These are phyloP conservation scores for Panorpa germanica DNA, from an alignment of 2,888 invertebrate genomes.

Conservation along the genomic window DNA sequence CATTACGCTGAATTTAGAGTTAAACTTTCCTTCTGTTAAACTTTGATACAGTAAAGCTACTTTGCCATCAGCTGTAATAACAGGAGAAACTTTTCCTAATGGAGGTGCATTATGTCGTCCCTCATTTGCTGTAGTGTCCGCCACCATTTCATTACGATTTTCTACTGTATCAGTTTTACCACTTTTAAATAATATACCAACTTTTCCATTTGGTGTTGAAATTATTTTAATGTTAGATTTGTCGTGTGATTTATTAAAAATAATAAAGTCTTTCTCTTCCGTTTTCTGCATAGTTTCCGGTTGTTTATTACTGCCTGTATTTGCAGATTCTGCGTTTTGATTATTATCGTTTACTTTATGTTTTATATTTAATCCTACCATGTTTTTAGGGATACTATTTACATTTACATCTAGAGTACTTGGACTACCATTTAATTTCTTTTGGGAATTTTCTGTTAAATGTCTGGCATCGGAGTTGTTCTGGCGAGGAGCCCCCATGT, in stretches of 20 bases:
- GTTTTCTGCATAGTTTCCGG: too few species aligned
- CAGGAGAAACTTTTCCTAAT: slow-evolving; percentile 28
- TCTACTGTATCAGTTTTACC: slow-evolving; percentile 11
- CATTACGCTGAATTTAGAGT: slow-evolving; percentile 6
- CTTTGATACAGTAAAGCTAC: slow-evolving; percentile 27
- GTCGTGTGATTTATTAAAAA: slow-evolving; percentile 23
- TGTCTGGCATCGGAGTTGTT: slow-evolving; percentile 19
- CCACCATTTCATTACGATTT: slow-evolving; percentile 8
- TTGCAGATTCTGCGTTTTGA: too few species aligned
- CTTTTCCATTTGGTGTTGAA: slow-evolving; percentile 26
- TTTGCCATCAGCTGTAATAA: slow-evolving; percentile 27
- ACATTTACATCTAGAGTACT: too few species aligned
- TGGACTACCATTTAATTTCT: too few species aligned
- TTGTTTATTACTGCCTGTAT: too few species aligned
- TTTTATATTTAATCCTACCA: too few species aligned
- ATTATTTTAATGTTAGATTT: slow-evolving; percentile 27
- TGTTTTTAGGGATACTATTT: too few species aligned
- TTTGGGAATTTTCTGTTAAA: too few species aligned
- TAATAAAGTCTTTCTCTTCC: too few species aligned
- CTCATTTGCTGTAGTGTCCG: not conserved
- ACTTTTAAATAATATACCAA: slow-evolving; percentile 25
- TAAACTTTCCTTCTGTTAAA: slow-evolving; percentile 16
- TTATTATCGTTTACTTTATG: too few species aligned
- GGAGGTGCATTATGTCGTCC: slow-evolving; percentile 10
- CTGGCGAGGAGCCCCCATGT: slow-evolving; percentile 36